These are phyloP conservation scores for Diacarnus erythraeanus DNA, from an alignment of 37 sponge, comb jelly and placozoan species.

Conservation along the genomic window DNA sequence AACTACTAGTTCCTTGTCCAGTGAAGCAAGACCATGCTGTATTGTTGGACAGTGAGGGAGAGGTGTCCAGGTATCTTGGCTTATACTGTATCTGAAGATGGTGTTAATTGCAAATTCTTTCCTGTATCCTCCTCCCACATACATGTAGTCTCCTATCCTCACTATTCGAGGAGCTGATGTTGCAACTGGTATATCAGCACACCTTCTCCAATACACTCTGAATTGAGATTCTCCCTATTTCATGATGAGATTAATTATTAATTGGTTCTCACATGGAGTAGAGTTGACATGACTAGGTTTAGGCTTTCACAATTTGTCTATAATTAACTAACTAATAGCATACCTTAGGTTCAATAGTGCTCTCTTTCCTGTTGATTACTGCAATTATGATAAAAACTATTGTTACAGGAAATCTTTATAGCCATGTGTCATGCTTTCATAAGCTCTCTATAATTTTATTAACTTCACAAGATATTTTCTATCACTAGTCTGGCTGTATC, in stretches of 20 bases:
- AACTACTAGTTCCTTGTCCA: not conserved
- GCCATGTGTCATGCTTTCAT: no score
- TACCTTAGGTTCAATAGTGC: no score
- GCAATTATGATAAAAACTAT: no score
- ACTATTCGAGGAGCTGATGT: not conserved
- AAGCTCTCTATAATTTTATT: no score
- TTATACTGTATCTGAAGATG: not conserved
- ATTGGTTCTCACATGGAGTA: no score
- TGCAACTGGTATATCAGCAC: not conserved
- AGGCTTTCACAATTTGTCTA: no score
- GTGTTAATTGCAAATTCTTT: not conserved
- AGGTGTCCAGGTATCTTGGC: not conserved
- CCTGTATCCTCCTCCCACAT: not conserved
- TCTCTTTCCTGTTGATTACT: no score
- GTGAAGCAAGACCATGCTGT: not conserved
- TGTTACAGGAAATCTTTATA: no score
- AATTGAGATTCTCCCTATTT: not conserved
- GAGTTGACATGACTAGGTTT: no score
- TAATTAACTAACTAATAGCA: no score
- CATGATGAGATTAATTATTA: not conserved
- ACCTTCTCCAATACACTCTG: not conserved
- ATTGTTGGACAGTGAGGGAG: not conserved
- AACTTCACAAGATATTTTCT: no score
- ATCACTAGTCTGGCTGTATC: no score
- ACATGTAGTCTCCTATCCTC: not conserved